Evolutionary conservation across 1,140 invertebrate genomes (phyloP), one percentile per base, ranked within the genome.

Genomic region (Andricus grossulariae): DNA sequence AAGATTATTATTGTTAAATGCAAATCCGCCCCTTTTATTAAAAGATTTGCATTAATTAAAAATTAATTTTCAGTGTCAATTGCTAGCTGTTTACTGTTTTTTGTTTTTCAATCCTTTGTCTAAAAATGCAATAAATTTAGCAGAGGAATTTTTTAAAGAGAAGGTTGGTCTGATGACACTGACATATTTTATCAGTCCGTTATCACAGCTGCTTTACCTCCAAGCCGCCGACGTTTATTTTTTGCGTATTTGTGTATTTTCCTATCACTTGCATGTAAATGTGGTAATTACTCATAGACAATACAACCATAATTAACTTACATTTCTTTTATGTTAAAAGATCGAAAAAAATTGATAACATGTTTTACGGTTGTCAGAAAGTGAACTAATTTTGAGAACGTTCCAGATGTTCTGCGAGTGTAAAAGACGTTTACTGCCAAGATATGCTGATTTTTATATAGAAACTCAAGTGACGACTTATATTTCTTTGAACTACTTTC

Each of bases 131-230:
- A 72, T 0, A 19, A 50, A 72, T 66, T 15, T 8, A 0, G 32
- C 15, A 66, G 60, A 66, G 39, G 39, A 25, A 45, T 39, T 66
- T 66, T 66, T 66, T 32, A n/a, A 32, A 39, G 25, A 21, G 21
- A 66, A 66, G 60, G 60, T 66, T 15, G 32, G 6, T 39, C 25
- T 7, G 39, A 66, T 66, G 25, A 66, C 60, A 66, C 60, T 66
- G 60, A 16, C 21, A 57, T 66, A 66, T 66, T 66, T 66, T 66
- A 66, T 66, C 60, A 66, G 60, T 16, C 12, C 15, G 32, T 66
- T 66, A 66, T 66, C 60, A 66, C 60, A 66, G 25, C 60, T 66
- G 60, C 60, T 10, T 66, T 66, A 66, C 60, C 60, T 66, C 60
- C 39, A n/a, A 66, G 32, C 32, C 39, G n/a, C 8, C 39, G 32